Percentiles rank a stretch among this genome's conserved stretches.
Evolutionary conservation across 2,888 invertebrate species (phyloP).

Genomic region (Marasmarcha lunaedactyla): DNA sequence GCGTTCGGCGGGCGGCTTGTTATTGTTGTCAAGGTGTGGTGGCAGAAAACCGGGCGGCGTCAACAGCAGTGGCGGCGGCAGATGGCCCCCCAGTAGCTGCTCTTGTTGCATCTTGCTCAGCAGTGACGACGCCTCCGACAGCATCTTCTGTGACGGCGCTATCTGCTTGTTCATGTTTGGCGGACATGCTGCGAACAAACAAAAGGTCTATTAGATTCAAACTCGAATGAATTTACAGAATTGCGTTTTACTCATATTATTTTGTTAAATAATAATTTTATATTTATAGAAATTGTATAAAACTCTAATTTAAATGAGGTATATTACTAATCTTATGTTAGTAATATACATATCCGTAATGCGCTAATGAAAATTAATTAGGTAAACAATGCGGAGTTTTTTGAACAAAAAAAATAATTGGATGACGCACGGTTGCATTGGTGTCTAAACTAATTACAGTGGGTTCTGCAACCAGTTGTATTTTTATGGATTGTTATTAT

Average conservation of each 20-base stretch:
- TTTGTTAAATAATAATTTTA: neutral
- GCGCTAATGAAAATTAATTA: too few species aligned
- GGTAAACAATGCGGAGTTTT: too few species aligned
- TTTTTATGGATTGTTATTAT: too few species aligned
- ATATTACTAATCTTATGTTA: too few species aligned
- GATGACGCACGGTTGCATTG: too few species aligned
- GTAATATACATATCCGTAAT: too few species aligned
- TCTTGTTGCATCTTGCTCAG: conserved; percentile 79
- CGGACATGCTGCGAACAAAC: conserved; percentile 69
- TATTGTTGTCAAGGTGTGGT: conserved; percentile 75
- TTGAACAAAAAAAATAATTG: too few species aligned
- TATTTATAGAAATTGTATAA: neutral
- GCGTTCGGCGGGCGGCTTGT: conserved; percentile 66
- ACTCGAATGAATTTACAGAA: conserved; percentile 19
- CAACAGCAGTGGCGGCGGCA: conserved; percentile 71
- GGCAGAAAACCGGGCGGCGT: conserved; percentile 84
- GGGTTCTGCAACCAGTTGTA: too few species aligned
- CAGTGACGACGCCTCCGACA: conserved; percentile 76
- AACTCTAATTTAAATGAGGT: too few species aligned
- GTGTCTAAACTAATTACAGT: too few species aligned
- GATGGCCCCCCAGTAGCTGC: conserved; percentile 64
- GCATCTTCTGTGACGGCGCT: conserved; percentile 83
- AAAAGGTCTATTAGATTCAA: too few species aligned
- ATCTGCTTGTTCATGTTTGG: conserved; percentile 78
- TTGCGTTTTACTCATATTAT: too few species aligned